These are phyloP conservation scores for Drosophila setifemur DNA, from an alignment of 1,140 invertebrate genomes.

Conservation along the genomic window DNA sequence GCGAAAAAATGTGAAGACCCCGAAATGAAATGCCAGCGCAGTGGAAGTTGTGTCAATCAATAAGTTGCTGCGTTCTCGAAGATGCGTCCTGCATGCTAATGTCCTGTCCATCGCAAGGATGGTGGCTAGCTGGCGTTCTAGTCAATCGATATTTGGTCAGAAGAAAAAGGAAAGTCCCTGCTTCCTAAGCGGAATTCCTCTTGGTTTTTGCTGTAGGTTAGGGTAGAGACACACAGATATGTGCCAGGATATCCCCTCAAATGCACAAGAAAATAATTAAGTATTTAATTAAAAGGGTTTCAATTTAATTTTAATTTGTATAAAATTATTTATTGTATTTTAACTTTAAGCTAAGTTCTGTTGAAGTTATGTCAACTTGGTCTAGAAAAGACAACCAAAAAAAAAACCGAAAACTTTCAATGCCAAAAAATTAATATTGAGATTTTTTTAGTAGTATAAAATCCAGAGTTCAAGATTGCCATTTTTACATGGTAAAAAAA, in stretches of 20 bases:
- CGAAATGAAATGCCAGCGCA: conserved; percentile 57
- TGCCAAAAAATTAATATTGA: too few relatives aligned
- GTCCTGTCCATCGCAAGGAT: too few relatives aligned
- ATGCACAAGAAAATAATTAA: neutral
- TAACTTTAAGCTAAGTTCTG: too few relatives aligned
- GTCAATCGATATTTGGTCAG: conserved; percentile 30
- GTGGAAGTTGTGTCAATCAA: conserved; percentile 81
- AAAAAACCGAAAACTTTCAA: too few relatives aligned
- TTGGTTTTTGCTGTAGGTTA: conserved; percentile 15
- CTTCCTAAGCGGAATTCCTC: neutral
- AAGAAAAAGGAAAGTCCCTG: conserved; percentile 17
- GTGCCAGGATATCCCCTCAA: conserved; percentile 4
- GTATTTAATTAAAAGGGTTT: too few relatives aligned
- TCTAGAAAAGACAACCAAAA: too few relatives aligned
- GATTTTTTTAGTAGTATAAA: too few relatives aligned
- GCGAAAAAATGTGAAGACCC: conserved; percentile 57
- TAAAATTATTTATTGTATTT: too few relatives aligned
- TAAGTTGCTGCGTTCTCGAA: conserved; percentile 61
- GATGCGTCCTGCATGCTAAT: conserved; percentile 78
- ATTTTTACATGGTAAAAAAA: too few relatives aligned
- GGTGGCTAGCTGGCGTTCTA: too few relatives aligned
- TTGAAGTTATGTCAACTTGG: too few relatives aligned
- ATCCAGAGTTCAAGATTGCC: too few relatives aligned
- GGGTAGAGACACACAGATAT: conserved; percentile 15
- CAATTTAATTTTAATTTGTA: neutral